Percentiles rank a stretch among this genome's conserved stretches.
These are phyloP conservation scores for Catharus minimus DNA, from an alignment of 2,113 vertebrate species.

Conservation along the genomic window DNA sequence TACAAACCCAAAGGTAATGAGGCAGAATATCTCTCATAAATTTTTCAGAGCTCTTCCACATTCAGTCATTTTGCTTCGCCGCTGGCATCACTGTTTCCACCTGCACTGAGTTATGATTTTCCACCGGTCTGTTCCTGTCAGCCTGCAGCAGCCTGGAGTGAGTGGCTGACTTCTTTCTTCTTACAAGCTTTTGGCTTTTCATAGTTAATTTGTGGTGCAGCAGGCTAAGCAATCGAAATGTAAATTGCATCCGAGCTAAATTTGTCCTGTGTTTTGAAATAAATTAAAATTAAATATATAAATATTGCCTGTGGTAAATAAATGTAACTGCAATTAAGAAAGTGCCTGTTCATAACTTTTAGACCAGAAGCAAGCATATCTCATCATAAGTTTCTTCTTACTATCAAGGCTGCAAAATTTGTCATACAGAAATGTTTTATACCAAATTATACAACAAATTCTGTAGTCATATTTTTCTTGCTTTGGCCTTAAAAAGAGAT, in stretches of 20 bases:
- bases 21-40: not conserved
- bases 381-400: not conserved
- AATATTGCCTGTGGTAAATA: not conserved
- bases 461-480: not conserved
- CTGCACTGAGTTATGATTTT: not conserved
- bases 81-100: not conserved
- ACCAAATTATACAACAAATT: not conserved
- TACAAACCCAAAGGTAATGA: constrained; percentile 90
- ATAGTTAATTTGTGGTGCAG: not conserved
- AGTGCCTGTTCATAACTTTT: not conserved
- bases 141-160: not conserved
- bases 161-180: not conserved
- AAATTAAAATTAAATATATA: not conserved
- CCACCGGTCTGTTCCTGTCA: not conserved
- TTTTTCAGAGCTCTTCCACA: not conserved
- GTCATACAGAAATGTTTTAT: not conserved
- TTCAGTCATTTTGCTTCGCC: rapidly evolving
- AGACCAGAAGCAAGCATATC: not conserved
- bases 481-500: not conserved
- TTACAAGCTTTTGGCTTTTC: not conserved
- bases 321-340: not conserved
- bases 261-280: not conserved
- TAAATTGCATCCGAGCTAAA: not conserved
- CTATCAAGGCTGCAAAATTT: not conserved
- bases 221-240: not conserved